Conservation (phyloP, 2,113 vertebrate species). For the Pseudopodoces humilis region DNA sequence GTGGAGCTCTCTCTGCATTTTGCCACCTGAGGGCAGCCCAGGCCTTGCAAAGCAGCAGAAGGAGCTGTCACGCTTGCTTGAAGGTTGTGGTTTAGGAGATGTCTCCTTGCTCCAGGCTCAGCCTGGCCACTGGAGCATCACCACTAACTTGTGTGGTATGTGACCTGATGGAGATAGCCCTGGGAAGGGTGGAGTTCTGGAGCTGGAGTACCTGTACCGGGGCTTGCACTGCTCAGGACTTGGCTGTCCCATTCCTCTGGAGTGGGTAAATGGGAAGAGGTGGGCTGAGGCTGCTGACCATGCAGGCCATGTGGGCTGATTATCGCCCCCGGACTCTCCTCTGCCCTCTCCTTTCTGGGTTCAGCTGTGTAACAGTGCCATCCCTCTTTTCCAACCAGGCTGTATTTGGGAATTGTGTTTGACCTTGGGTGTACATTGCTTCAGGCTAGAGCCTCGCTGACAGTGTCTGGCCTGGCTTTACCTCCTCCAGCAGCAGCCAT, state of each 20-base stretch:
- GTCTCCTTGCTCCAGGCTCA: not conserved
- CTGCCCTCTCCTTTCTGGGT: not conserved
- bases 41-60: not conserved
- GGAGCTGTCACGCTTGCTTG: not conserved
- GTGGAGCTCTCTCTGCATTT: not conserved
- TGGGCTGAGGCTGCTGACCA: not conserved
- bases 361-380: not conserved
- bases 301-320: not conserved
- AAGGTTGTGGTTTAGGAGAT: not conserved
- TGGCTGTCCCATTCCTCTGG: not conserved
- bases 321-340: not conserved
- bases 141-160: not conserved
- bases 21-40: slow-evolving; percentile 62
- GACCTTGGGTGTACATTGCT: not conserved
- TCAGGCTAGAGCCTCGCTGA: not conserved
- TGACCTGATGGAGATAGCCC: not conserved
- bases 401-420: not conserved
- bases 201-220: accelerated
- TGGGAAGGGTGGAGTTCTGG: not conserved
- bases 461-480: not conserved
- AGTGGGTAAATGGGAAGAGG: not conserved
- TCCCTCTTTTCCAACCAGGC: not conserved
- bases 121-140: not conserved
- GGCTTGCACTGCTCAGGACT: not conserved
- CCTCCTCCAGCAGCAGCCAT: not conserved